Percentiles rank a stretch among this genome's conserved stretches.
These are phyloP conservation scores for Xestia c-nigrum DNA, from an alignment of 2,888 invertebrate species.

Conservation along the genomic window DNA sequence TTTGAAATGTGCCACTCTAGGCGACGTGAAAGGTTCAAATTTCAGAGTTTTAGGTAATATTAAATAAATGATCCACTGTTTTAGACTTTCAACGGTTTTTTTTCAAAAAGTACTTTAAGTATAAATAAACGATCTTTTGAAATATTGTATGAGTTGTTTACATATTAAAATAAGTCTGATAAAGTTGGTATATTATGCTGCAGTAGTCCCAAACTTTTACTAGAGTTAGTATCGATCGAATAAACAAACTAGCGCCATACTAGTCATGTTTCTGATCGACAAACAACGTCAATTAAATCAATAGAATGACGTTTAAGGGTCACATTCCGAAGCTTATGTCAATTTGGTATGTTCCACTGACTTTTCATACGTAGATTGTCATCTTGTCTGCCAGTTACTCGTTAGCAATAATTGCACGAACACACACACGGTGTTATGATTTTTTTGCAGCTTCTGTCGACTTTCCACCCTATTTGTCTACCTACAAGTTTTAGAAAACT, in stretches of 20 bases:
- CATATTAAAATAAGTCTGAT: not conserved
- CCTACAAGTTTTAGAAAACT: not conserved
- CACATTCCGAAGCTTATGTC: conserved; percentile 45
- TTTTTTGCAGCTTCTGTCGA: not conserved
- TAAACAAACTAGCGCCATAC: not conserved
- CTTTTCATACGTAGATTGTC: conserved; percentile 40
- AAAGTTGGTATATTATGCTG: not conserved
- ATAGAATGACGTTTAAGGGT: conserved; percentile 36
- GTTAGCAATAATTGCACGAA: conserved; percentile 31
- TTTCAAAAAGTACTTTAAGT: no score
- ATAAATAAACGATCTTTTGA: not conserved
- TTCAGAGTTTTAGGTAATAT: not conserved
- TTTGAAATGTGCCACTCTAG: conserved; percentile 13
- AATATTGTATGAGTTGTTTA: not conserved
- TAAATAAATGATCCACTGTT: not conserved
- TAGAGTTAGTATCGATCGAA: conserved; percentile 2
- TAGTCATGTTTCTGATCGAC: conserved; percentile 11
- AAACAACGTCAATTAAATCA: conserved; percentile 38
- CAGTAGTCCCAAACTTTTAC: not conserved
- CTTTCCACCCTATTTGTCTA: conserved; percentile 1
- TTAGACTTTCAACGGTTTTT: no score
- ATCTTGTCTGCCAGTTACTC: conserved; percentile 29
- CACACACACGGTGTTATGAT: not conserved
- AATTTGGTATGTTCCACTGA: conserved; percentile 49
- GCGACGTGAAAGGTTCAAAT: not conserved